Evolutionary conservation across 2,797 vertebrate species (phyloP).

Genomic region (Coilia nasus): DNA sequence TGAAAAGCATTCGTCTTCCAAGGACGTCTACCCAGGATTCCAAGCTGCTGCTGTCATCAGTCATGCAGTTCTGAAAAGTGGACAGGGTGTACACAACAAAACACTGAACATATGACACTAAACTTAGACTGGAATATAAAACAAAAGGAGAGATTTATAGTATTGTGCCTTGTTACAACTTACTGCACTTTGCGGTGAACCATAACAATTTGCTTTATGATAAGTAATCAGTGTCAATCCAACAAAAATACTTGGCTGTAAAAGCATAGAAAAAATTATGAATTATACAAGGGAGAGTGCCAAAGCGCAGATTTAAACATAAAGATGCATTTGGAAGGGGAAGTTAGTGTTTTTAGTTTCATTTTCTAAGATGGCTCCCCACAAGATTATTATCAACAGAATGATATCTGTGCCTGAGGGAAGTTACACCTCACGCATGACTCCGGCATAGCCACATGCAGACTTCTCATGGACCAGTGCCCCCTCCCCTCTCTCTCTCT

Average conservation of each 20-base stretch:
- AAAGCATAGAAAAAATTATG: not conserved
- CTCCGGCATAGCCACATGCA: not conserved
- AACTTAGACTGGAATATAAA: not conserved
- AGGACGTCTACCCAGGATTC: slow-evolving; percentile 88
- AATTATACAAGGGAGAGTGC: no score
- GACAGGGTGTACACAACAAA: slow-evolving; percentile 51
- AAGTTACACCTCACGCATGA: slow-evolving; percentile 8
- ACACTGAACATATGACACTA: not conserved
- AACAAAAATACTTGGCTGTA: not conserved
- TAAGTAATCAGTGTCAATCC: not conserved
- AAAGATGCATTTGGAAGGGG: not conserved
- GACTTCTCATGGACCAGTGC: not conserved
- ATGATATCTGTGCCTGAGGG: not conserved
- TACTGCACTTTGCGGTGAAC: not conserved
- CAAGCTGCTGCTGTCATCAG: slow-evolving; percentile 85
- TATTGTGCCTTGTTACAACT: not conserved
- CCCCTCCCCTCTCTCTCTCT: not conserved
- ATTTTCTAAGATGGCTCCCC: not conserved
- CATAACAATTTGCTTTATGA: not conserved
- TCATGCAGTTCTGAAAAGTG: slow-evolving; percentile 84
- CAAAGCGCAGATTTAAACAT: not conserved
- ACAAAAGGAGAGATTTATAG: not conserved
- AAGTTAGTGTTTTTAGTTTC: not conserved
- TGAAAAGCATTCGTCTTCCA: slow-evolving; percentile 89
- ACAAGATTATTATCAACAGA: not conserved